Evolutionary conservation across 2,797 vertebrate genomes (phyloP), one percentile per base, ranked within the genome.

Genomic region (Anomalospiza imberbis): DNA sequence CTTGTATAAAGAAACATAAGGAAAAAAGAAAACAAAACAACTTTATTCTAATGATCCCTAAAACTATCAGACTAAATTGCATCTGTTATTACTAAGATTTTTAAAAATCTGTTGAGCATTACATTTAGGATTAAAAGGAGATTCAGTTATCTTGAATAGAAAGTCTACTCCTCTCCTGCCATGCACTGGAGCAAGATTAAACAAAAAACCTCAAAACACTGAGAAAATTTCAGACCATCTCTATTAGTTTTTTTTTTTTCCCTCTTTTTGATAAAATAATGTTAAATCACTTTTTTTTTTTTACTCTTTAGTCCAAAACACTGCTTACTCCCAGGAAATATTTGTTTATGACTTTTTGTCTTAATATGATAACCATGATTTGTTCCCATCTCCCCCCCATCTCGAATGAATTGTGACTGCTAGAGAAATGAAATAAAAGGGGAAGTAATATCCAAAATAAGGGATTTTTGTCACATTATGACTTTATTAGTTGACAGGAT

Each of bases 311-410:
- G 68, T 89, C 25, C 34, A 61, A 67, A 20, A 4, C 57, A 71
- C 8, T 1, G 9, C 13, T 72, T 57, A 29, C 6, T 78, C 25
- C 44, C 50, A 45, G 11, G 7, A 90, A 36, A 68, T 45, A 48
- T 28, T 38, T 85, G 4, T 77, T 86, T 10, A 54, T 16, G 29
- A n/a, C 5, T 25, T 87, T 55, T 84, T 66, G 5, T 44, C 31
- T 51, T 62, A 60, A 54, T 45, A 48, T 34, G 9, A 65, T 14
- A 20, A 68, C 10, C 3, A 2, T 72, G 2, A 32, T 79, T 53
- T 57, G 6, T 2, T 71, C 29, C 11, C 9, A 14, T 14, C 15
- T 6, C 10, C 1, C 1, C 1, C 22, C 25, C 26, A 17, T 70
- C 48, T 47, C 53, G 34, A 73, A 73, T 71, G 7, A 84, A 70